phyloP scores from a whole-genome alignment of 2,888 invertebrate species.

The Tenthredo mesomela region DNA sequence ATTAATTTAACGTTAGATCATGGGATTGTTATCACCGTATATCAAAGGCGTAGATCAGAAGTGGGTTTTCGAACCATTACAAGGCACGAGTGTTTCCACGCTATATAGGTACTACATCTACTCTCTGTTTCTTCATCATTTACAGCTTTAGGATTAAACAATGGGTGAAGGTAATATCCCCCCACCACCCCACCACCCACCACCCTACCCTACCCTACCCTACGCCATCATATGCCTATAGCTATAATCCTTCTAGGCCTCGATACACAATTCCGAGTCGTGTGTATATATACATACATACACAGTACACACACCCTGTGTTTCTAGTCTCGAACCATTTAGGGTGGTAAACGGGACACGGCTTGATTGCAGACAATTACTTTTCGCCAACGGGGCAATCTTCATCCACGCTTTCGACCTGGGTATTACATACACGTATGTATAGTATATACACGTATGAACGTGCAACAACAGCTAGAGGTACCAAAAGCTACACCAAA shows the following conservation, averaged over 20 bases:
- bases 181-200: neutral
- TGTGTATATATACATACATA: too few species aligned
- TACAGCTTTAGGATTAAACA: neutral
- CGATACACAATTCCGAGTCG: neutral
- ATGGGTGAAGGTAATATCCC: neutral
- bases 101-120: neutral
- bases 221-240: neutral
- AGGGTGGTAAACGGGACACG: constrained; percentile 43
- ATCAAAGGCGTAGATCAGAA: neutral
- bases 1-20: neutral
- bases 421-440: neutral
- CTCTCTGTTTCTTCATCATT: neutral
- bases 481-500: neutral
- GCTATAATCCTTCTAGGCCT: neutral
- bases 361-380: constrained; percentile 53
- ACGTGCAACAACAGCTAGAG: neutral
- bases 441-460: neutral
- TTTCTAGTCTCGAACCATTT: constrained; percentile 15
- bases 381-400: constrained; percentile 51
- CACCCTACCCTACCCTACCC: too few species aligned
- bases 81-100: too few species aligned
- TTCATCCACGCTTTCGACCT: neutral
- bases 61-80: neutral
- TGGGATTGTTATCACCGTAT: neutral
- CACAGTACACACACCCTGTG: neutral